phyloP scores from a whole-genome alignment of 2,888 invertebrate genomes.

The Schrankia costaestrigalis region DNA sequence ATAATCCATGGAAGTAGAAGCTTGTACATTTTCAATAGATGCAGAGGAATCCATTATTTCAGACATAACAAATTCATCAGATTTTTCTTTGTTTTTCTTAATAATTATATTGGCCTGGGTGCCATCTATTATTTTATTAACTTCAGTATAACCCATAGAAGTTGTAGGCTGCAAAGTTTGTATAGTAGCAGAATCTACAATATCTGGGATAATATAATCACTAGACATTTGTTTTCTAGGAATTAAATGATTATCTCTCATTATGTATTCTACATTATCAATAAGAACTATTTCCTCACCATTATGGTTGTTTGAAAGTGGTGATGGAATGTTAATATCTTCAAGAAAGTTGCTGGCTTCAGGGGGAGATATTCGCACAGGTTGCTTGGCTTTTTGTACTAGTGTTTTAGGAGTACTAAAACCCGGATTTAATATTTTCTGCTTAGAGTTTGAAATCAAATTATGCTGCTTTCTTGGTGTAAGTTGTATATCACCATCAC shows the following conservation, averaged over 20 bases:
- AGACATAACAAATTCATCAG: too few relatives aligned
- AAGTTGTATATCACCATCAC: slow-evolving; percentile 75
- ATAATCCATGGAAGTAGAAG: slow-evolving; percentile 53
- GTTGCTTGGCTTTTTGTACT: slow-evolving; percentile 32
- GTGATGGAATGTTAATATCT: slow-evolving; percentile 32
- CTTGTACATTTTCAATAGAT: slow-evolving; percentile 21
- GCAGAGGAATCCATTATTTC: too few relatives aligned
- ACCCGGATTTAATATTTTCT: slow-evolving; percentile 67
- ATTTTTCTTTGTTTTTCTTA: too few relatives aligned
- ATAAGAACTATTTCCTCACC: slow-evolving; percentile 69
- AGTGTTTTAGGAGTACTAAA: slow-evolving; percentile 39
- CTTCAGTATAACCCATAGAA: too few relatives aligned
- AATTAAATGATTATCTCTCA: slow-evolving; percentile 63
- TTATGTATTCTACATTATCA: slow-evolving; percentile 81
- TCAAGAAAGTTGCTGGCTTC: slow-evolving; percentile 44
- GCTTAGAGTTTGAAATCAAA: slow-evolving; percentile 40
- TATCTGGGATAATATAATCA: slow-evolving; percentile 51
- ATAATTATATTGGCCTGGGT: too few relatives aligned
- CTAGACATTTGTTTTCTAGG: slow-evolving; percentile 43
- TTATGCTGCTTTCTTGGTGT: slow-evolving; percentile 54
- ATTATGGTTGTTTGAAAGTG: slow-evolving; percentile 13
- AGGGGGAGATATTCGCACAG: slow-evolving; percentile 25
- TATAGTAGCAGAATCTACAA: slow-evolving; percentile 46
- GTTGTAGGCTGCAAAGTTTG: too few relatives aligned
- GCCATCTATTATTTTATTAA: too few relatives aligned